Base-by-base conservation (phyloP, 2,113 vertebrate species). In the Choloepus hoffmanni region DNA sequence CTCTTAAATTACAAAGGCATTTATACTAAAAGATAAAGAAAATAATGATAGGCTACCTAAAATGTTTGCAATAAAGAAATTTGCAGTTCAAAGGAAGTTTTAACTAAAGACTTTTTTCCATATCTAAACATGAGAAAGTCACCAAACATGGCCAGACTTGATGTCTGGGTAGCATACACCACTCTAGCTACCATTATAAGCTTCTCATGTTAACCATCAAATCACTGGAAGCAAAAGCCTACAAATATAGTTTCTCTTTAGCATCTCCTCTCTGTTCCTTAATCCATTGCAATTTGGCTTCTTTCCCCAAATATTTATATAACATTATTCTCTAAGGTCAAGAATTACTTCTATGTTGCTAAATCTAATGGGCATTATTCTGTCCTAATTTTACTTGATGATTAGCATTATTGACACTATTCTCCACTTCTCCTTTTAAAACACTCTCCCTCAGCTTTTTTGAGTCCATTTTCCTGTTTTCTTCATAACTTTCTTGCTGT, bases 71-170 rank as follows among this genome's bases (percentile, higher is more conserved):
- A 45, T 68, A 45, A 50, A 73, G 36, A 82, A 58, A n/a, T 43
- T 76, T 74, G n/a, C 50, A 91, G 83, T 85, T 70, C 40, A 85
- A 67, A 30, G 48, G 70, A 93, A 48, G 24, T 43, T 84, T 74
- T 60, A 28, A 50, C 2, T 9, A 84, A 79, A 30, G 30, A 4
- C 23, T 33, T 62, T 55, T 68, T 55, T 36, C 53, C 78, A 13
- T 62, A 81, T 9, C 43, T 7, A 85, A 43, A 84, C 8, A 65
- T 21, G 24, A 73, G n/a, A 79, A 43, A 28, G 11, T 84, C 12
- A 33, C 28, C 26, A 50, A 4, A 74, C 70, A 7, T 79, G 23
- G 12, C 3, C 16, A 79, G 14, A 8, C 6, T 79, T 0, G 63
- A 7, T 43, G 23, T 18, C 11, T 50, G 26, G 28, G 6, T 40